A percentile compares a stretch with the other conserved stretches of the same genome.
These are phyloP conservation scores for Gonatopus flavifemur DNA, from an alignment of 1,140 invertebrate species.

Conservation along the genomic window DNA sequence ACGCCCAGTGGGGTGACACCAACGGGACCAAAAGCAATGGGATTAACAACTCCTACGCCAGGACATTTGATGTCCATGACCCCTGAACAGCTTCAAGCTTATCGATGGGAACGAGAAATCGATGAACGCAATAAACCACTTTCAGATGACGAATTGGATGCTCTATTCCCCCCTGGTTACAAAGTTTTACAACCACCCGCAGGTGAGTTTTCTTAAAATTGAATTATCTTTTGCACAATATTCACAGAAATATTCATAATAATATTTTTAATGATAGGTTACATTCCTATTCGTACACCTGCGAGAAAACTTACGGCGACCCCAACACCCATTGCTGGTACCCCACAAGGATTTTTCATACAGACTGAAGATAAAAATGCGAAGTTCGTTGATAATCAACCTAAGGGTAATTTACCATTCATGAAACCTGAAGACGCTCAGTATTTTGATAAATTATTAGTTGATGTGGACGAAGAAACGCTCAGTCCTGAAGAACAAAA, in stretches of 20 bases:
- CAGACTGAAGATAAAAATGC: conserved; percentile 84
- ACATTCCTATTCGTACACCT: conserved; percentile 96
- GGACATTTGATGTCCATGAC: conserved; percentile 97
- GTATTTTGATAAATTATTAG: conserved; percentile 97
- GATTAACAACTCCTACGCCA: conserved; percentile 94
- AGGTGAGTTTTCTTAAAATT: conserved; percentile 58
- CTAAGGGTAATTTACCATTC: conserved; percentile 95
- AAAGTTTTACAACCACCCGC: conserved; percentile 95
- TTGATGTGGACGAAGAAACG: conserved; percentile 97
- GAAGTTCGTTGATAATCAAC: conserved; percentile 94
- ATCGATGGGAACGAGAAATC: conserved; percentile 98
- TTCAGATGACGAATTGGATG: conserved; percentile 95
- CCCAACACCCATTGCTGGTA: conserved; percentile 93
- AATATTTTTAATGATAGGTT: conserved; percentile 60
- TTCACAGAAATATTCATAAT: too few relatives aligned
- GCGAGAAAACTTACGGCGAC: conserved; percentile 96
- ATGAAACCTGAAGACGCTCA: conserved; percentile 99
- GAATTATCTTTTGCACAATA: too few relatives aligned
- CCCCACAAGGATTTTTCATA: conserved; percentile 95
- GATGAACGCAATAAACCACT: conserved; percentile 96
- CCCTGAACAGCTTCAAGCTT: conserved; percentile 97
- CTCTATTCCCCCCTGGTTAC: conserved; percentile 97
- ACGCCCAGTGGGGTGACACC: conserved; percentile 78
- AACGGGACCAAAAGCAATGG: conserved; percentile 95
- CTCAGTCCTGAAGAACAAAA: conserved; percentile 96